These are phyloP conservation scores for Dasypolia templi DNA, from an alignment of 2,888 invertebrate species.

Conservation along the genomic window DNA sequence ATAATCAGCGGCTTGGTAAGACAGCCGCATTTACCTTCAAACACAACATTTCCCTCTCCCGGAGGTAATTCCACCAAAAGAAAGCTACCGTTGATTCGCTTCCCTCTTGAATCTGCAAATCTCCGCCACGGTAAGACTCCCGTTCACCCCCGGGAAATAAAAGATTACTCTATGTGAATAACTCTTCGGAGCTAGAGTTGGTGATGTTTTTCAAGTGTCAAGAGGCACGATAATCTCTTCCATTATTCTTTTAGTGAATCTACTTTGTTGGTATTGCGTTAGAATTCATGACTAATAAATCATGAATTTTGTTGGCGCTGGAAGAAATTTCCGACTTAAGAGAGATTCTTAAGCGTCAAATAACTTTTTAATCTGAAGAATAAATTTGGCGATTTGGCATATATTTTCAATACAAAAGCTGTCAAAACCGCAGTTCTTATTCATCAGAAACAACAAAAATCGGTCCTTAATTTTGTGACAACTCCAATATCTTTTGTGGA, in stretches of 20 bases:
- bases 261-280: constrained; percentile 75
- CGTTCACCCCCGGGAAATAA: constrained; percentile 82
- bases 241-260: constrained; percentile 80
- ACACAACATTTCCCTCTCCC: constrained; percentile 67
- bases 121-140: constrained; percentile 70
- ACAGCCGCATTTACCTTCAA: constrained; percentile 75
- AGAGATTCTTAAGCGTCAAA: background rate
- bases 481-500: no score
- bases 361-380: background rate
- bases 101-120: constrained; percentile 77
- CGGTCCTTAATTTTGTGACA: background rate
- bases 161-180: constrained; percentile 83
- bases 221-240: constrained; percentile 80
- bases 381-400: background rate
- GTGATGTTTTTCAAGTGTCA: constrained; percentile 82
- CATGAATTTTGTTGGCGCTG: background rate
- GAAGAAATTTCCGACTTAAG: background rate
- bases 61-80: constrained; percentile 66
- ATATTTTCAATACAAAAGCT: background rate
- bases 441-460: background rate
- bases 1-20: constrained; percentile 68
- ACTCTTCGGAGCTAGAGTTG: constrained; percentile 75
- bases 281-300: constrained; percentile 42
- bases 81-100: constrained; percentile 72
- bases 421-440: background rate